phyloP scores from a whole-genome alignment of 2,888 invertebrate genomes.

The Drosophila paranaensis region DNA sequence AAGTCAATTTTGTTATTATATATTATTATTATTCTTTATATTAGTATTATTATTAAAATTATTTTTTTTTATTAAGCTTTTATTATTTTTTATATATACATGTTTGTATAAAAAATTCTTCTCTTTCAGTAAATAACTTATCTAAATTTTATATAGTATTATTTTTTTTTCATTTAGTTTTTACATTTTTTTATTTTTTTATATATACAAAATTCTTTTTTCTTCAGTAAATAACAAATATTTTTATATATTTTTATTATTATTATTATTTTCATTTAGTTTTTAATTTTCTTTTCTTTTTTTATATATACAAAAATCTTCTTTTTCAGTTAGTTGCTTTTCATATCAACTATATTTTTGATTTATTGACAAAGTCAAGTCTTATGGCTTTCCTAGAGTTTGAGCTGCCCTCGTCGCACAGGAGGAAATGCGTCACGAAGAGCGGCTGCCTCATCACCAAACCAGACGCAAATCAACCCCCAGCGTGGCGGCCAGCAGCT shows the following conservation, averaged over 20 bases:
- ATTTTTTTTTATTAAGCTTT: no score
- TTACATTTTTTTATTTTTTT: no score
- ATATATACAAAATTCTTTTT: no score
- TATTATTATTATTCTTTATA: no score
- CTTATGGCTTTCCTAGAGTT: not conserved
- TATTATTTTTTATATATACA: no score
- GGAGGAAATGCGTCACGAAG: conserved; percentile 65
- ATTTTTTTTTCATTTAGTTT: not conserved
- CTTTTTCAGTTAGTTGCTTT: not conserved
- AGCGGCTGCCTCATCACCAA: conserved; percentile 18
- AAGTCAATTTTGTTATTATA: no score
- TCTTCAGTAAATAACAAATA: not conserved
- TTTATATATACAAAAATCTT: no score
- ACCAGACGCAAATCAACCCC: conserved; percentile 37
- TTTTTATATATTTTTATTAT: not conserved
- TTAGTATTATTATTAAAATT: no score
- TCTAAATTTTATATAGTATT: not conserved
- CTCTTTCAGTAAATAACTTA: no score
- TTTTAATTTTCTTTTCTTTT: no score
- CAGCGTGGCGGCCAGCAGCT: conserved; percentile 2
- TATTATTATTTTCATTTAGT: no score
- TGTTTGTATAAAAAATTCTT: no score
- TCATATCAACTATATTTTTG: not conserved
- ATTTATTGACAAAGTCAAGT: not conserved
- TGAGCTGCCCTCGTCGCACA: conserved; percentile 51